phyloP scores from a whole-genome alignment of 23 tunicate species.

The Trididemnum nubilum region DNA sequence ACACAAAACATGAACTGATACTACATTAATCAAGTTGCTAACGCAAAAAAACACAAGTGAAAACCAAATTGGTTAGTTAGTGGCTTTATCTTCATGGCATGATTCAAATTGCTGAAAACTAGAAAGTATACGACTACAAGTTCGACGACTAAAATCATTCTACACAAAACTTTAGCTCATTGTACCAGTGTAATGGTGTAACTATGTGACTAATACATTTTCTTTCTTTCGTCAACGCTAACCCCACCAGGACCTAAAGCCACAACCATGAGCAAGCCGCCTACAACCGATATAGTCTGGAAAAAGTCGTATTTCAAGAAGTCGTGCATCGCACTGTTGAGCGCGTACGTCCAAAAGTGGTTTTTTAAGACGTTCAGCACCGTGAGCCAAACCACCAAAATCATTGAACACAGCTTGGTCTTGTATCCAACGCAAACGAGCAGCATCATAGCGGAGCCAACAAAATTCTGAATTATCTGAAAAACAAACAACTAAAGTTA shows the following conservation, averaged over 20 bases:
- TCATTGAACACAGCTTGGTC: constrained; percentile 93
- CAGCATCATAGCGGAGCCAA: constrained; percentile 89
- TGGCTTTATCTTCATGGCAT: too few species aligned
- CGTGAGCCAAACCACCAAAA: constrained; percentile 86
- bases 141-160: too few species aligned
- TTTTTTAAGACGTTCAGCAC: constrained; percentile 70
- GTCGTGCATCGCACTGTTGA: constrained; percentile 91
- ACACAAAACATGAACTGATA: too few species aligned
- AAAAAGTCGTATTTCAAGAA: constrained; percentile 98
- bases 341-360: constrained; percentile 91
- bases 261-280: constrained; percentile 89
- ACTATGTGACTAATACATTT: constrained; percentile 71
- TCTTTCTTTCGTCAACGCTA: constrained; percentile 95
- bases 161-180: too few species aligned
- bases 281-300: constrained; percentile 95
- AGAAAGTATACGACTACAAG: too few species aligned
- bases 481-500: constrained; percentile 13
- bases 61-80: too few species aligned
- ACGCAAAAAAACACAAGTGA: too few species aligned
- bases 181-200: too few species aligned
- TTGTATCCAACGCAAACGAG: constrained; percentile 90
- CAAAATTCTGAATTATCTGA: constrained; percentile 84
- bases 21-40: too few species aligned
- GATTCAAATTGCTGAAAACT: too few species aligned
- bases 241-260: constrained; percentile 99